Conservation (phyloP, 2,797 vertebrate genomes). For the Poecilia picta region DNA sequence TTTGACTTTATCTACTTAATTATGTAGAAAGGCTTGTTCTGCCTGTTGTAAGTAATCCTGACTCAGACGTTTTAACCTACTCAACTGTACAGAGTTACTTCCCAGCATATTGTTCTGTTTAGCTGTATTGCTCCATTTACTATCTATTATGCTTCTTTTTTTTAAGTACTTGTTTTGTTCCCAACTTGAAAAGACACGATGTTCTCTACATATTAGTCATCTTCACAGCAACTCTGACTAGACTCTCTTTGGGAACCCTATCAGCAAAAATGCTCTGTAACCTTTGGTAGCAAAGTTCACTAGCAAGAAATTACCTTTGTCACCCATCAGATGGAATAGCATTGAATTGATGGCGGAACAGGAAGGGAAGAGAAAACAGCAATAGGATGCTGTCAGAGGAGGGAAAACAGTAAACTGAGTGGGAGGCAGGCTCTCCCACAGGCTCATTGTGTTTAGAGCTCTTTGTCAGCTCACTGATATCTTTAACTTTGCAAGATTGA, state of each 20-base stretch:
- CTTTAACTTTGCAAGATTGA: slow-evolving; percentile 58
- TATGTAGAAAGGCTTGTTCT: slow-evolving; percentile 4
- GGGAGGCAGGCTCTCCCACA: slow-evolving; percentile 54
- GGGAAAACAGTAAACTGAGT: slow-evolving; percentile 40
- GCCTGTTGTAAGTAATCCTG: slow-evolving; percentile 5
- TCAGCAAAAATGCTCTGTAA: neutral
- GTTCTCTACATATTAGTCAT: neutral
- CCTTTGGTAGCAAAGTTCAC: slow-evolving; percentile 21
- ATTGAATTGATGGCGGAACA: slow-evolving; percentile 37
- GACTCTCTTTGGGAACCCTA: neutral
- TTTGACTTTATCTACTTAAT: neutral
- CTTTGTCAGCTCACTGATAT: slow-evolving; percentile 63
- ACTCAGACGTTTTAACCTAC: slow-evolving; percentile 7
- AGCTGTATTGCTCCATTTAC: neutral
- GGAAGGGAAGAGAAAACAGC: slow-evolving; percentile 21
- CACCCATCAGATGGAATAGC: slow-evolving; percentile 22
- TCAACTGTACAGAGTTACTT: slow-evolving; percentile 12
- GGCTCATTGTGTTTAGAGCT: slow-evolving; percentile 61
- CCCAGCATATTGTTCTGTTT: slow-evolving; percentile 9
- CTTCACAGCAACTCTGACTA: neutral
- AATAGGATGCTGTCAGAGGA: slow-evolving; percentile 24
- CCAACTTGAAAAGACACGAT: neutral
- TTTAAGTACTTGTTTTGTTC: neutral
- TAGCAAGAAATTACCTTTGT: slow-evolving; percentile 25
- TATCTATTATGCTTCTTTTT: neutral